Evolutionary conservation across 2,888 invertebrate genomes (phyloP).

Genomic region (Ornithoptera priamus): DNA sequence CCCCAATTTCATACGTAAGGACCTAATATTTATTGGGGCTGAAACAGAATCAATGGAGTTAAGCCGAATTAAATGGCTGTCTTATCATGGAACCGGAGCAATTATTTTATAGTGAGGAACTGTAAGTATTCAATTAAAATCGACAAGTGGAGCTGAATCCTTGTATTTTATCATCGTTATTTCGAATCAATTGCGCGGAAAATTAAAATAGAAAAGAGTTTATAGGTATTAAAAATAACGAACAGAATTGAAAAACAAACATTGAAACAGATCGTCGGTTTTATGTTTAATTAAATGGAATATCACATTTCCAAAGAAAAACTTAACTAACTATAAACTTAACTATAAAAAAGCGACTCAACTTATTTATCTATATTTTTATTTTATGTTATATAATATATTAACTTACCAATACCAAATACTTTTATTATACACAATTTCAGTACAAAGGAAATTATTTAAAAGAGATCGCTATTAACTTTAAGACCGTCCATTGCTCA

Average conservation of each 20-base stretch:
- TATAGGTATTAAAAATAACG: constrained; percentile 1
- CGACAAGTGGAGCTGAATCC: constrained; percentile 20
- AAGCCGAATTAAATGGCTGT: background rate
- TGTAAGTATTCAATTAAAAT: constrained; percentile 23
- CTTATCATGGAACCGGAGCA: constrained; percentile 8
- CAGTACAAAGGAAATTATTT: too few species aligned
- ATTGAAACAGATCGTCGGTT: background rate
- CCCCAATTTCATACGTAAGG: too few species aligned
- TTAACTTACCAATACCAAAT: too few species aligned
- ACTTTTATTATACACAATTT: too few species aligned
- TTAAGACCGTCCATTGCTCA: too few species aligned
- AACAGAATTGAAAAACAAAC: constrained; percentile 2
- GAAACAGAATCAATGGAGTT: background rate
- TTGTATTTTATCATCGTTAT: constrained; percentile 19
- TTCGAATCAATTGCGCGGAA: constrained; percentile 20
- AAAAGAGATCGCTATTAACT: too few species aligned
- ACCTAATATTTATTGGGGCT: background rate
- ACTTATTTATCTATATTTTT: too few species aligned
- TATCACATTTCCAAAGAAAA: background rate
- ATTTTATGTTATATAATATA: too few species aligned
- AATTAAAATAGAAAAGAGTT: constrained; percentile 3
- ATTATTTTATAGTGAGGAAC: constrained; percentile 19
- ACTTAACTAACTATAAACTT: too few species aligned
- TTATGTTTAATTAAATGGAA: background rate
- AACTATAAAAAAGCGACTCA: too few species aligned